These are phyloP conservation scores for Odontomachus brunneus DNA, from an alignment of 1,140 invertebrate genomes.

Conservation along the genomic window DNA sequence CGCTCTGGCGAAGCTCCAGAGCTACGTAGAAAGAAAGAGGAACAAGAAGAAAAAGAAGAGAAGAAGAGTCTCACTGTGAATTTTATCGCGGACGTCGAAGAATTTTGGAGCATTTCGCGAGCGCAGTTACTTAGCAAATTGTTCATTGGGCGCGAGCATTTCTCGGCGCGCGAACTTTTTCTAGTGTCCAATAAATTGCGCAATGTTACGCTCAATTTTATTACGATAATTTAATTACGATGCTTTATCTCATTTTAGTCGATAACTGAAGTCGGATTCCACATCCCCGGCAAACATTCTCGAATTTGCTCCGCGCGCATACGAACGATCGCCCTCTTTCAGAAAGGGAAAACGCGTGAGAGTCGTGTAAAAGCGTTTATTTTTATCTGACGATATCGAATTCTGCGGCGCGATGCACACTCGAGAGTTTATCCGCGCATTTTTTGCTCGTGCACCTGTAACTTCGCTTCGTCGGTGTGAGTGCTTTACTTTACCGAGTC, in stretches of 20 bases:
- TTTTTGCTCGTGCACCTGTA: slow-evolving; percentile 42
- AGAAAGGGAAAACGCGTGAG: slow-evolving; percentile 6
- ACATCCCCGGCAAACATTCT: background rate
- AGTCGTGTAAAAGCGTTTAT: slow-evolving; percentile 36
- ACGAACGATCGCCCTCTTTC: background rate
- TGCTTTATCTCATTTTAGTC: background rate
- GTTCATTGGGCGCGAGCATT: background rate
- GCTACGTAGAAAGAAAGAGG: background rate
- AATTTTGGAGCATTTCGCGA: slow-evolving; percentile 4
- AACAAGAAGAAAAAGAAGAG: background rate
- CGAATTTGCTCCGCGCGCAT: too few relatives aligned
- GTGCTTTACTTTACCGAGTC: slow-evolving; percentile 19
- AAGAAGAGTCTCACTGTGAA: background rate
- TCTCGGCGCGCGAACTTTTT: too few relatives aligned
- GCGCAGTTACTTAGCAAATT: slow-evolving; percentile 13
- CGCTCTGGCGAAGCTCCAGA: slow-evolving; percentile 57
- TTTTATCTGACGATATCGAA: slow-evolving; percentile 41
- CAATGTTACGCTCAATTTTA: slow-evolving; percentile 5
- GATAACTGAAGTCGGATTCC: slow-evolving; percentile 20
- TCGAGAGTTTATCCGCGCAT: slow-evolving; percentile 40
- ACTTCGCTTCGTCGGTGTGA: slow-evolving; percentile 14
- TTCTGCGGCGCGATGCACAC: slow-evolving; percentile 38
- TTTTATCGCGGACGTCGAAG: slow-evolving; percentile 43
- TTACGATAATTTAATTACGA: background rate
- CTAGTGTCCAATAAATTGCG: too few relatives aligned